Conservation (phyloP, 2,888 invertebrate species). For the Pristionchus fissidentatus region DNA sequence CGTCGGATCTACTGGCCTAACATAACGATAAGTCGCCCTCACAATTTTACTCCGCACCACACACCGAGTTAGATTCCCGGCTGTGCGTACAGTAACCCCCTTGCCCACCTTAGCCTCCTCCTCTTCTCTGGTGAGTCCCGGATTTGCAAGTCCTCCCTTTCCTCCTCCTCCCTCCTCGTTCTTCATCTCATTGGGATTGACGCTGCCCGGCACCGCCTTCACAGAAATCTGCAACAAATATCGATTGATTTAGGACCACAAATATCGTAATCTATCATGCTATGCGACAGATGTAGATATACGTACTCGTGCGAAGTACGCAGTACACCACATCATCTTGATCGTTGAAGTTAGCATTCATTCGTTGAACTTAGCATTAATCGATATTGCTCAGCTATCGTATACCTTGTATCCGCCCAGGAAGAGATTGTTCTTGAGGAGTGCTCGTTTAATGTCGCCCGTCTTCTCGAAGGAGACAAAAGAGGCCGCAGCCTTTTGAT, state of each 20-base stretch:
- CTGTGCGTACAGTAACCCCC: no score
- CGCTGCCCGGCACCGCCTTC: background rate
- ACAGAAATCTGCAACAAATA: constrained; percentile 23
- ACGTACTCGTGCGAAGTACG: no score
- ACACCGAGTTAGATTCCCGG: no score
- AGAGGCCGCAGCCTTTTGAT: constrained; percentile 58
- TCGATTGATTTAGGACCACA: no score
- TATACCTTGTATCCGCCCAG: constrained; percentile 69
- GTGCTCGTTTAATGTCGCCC: constrained; percentile 65
- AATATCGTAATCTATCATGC: no score
- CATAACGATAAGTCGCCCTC: no score
- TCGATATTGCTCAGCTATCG: background rate
- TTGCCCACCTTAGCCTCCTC: constrained; percentile 40
- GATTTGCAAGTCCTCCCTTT: constrained; percentile 47
- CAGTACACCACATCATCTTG: no score
- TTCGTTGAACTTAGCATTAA: no score
- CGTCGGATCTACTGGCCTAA: no score
- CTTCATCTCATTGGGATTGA: background rate
- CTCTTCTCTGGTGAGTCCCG: constrained; percentile 20
- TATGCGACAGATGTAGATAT: background rate
- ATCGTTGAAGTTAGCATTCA: no score
- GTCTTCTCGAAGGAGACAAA: constrained; percentile 69
- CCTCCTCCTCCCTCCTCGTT: constrained; percentile 27
- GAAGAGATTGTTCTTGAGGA: constrained; percentile 65
- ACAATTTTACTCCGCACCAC: no score